Evolutionary conservation across 2,888 invertebrate species (phyloP), one percentile per base, ranked within the genome.

Genomic region (Xestia c-nigrum): DNA sequence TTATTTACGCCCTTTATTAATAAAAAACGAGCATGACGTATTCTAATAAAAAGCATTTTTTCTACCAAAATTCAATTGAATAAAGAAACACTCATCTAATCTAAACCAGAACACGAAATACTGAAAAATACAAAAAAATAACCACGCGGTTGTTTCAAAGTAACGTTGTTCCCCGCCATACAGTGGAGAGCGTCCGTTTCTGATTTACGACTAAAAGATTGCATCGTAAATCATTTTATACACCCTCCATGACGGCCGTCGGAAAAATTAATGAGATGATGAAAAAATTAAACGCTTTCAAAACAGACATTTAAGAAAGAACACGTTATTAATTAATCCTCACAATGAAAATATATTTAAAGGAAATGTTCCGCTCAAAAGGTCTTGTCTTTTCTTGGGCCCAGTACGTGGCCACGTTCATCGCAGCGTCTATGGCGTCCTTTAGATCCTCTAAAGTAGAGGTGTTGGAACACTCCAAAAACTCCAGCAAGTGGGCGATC

Each of bases 141-240:
- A 46, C 69, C 82, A 72, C 85, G 86, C 88, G 87, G 90, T 93
- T 93, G 92, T 93, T 93, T 90, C 89, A 90, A 89, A 92, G 90
- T 90, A 89, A 85, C 90, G 88, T 82, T 87, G 87, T 88, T 89
- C 78, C 76, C 68, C 78, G 78, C 84, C 78, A 87, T 87, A 87
- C 89, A 87, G 89, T 83, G 80, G 85, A n/a, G 50, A 88, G 88
- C 87, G 89, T 88, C 90, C 90, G 88, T 89, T 92, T 92, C 92
- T 96, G 96, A 96, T 96, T 96, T 95, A 96, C 93, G 94, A 92
- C 90, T 91, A 93, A 94, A 95, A 96, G 95, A 95, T 95, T 93
- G 92, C 89, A 80, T 91, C 94, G 93, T 96, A 95, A 96, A 96
- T 96, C 96, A 95, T 89, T 86, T 88, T 88, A 85, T 87, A 89